Percentiles rank a stretch among this genome's conserved stretches.
Conservation (phyloP, 1,140 invertebrate genomes). For the Vollenhovia emeryi region DNA sequence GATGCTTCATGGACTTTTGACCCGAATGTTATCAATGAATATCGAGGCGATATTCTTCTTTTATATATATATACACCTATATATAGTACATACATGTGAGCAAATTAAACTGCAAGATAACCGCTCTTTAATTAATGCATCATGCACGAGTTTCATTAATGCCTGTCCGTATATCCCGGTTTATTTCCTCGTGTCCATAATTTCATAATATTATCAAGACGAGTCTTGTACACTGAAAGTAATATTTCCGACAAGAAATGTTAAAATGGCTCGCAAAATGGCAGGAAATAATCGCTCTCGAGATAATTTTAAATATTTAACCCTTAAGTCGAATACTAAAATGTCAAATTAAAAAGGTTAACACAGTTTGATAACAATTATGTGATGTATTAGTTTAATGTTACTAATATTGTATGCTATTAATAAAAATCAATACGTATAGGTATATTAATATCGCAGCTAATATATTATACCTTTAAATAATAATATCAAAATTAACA, state of each 20-base stretch:
- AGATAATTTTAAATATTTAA: background rate
- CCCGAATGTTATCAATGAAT: conserved; percentile 1
- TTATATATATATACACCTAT: too few species aligned
- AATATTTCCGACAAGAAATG: background rate
- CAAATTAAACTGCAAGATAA: conserved; percentile 6
- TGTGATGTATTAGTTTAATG: background rate
- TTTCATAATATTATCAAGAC: background rate
- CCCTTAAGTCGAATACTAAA: background rate
- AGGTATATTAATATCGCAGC: background rate
- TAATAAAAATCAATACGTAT: background rate
- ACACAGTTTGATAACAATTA: background rate
- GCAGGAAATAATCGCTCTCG: background rate
- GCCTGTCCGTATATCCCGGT: background rate
- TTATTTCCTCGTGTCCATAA: conserved; percentile 20
- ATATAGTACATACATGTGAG: background rate
- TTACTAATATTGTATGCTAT: background rate
- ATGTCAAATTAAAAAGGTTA: conserved; percentile 3
- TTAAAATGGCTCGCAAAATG: background rate
- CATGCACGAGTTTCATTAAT: background rate
- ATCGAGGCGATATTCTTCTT: background rate
- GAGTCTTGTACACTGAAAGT: background rate
- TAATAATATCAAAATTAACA: background rate
- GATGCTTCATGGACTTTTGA: conserved; percentile 5
- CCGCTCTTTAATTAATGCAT: conserved; percentile 13
- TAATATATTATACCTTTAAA: background rate